Conservation (phyloP, 2,888 invertebrate species). For the Amorpha juglandis region DNA sequence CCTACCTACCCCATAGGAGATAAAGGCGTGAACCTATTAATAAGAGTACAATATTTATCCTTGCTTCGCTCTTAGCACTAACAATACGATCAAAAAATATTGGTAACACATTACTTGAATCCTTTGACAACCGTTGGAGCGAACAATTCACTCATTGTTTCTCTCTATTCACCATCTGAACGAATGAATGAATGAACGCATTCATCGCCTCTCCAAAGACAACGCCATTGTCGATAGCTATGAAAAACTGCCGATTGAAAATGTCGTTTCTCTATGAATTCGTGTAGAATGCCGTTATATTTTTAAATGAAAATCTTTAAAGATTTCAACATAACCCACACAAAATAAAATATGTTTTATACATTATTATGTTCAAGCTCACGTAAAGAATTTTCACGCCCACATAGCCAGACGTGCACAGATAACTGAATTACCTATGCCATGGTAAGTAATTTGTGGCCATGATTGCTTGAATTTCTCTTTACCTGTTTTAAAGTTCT, state of each 20-base stretch:
- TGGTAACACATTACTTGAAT: slow-evolving; percentile 42
- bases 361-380: too few relatives aligned
- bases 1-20: too few relatives aligned
- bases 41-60: neutral
- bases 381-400: too few relatives aligned
- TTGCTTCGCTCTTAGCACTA: neutral
- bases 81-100: slow-evolving; percentile 24
- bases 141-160: slow-evolving; percentile 57
- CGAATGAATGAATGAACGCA: slow-evolving; percentile 52
- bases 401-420: too few relatives aligned
- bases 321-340: too few relatives aligned
- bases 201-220: slow-evolving; percentile 58
- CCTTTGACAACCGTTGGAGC: slow-evolving; percentile 47
- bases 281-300: slow-evolving; percentile 33
- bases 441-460: too few relatives aligned
- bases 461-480: too few relatives aligned
- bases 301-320: neutral
- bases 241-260: slow-evolving; percentile 56
- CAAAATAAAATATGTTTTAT: too few relatives aligned
- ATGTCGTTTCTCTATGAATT: slow-evolving; percentile 36
- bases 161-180: slow-evolving; percentile 52
- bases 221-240: slow-evolving; percentile 58
- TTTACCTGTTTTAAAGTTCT: too few relatives aligned
- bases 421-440: too few relatives aligned
- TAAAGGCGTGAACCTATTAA: too few relatives aligned